A percentile compares a stretch with the other conserved stretches of the same genome.
phyloP scores from a whole-genome alignment of 1,140 invertebrate species.

The Drosophila mauritiana region DNA sequence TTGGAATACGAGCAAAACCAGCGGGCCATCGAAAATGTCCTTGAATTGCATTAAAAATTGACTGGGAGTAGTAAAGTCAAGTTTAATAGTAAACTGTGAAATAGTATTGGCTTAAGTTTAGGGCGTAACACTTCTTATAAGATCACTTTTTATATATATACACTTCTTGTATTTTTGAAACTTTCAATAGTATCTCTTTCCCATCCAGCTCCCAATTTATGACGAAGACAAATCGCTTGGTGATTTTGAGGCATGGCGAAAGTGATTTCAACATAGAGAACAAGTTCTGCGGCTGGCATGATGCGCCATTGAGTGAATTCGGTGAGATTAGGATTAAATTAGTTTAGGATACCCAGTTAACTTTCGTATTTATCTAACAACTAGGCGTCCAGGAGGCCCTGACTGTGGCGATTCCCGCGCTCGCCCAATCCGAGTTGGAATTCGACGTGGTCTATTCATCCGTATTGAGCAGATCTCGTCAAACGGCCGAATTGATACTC shows the following conservation, averaged over 20 bases:
- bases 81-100: too few relatives aligned
- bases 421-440: constrained; percentile 88
- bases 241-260: constrained; percentile 90
- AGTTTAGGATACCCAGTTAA: background rate
- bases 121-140: too few relatives aligned
- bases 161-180: too few relatives aligned
- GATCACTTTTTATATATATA: too few relatives aligned
- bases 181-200: background rate
- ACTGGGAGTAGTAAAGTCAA: too few relatives aligned
- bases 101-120: too few relatives aligned
- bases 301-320: constrained; percentile 86
- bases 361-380: background rate
- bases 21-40: background rate
- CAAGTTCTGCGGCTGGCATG: constrained; percentile 90
- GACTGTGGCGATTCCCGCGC: constrained; percentile 88
- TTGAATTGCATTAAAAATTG: background rate
- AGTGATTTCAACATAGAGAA: constrained; percentile 91
- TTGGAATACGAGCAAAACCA: background rate
- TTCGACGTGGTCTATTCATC: constrained; percentile 91
- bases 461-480: constrained; percentile 87
- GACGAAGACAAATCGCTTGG: constrained; percentile 84
- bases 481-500: constrained; percentile 88
- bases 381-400: constrained; percentile 89
- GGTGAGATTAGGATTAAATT: constrained; percentile 62
- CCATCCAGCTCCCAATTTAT: constrained; percentile 49